Evolutionary conservation across 2,113 vertebrate species (phyloP).

Genomic region (Odontophorus gujanensis): DNA sequence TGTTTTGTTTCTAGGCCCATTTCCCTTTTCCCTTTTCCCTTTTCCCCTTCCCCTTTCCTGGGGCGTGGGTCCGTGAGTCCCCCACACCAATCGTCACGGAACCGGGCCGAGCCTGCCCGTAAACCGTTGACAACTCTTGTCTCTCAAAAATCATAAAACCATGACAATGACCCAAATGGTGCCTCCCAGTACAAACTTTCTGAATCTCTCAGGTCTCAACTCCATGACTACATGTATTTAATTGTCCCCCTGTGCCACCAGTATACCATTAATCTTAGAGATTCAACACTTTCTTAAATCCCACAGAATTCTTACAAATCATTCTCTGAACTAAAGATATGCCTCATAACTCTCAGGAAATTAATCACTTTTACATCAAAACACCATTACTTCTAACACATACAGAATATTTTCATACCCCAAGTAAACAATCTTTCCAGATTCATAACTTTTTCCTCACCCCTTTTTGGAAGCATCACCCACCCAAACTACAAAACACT

Average conservation of each 20-base stretch:
- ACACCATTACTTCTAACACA: background rate
- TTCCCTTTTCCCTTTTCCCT: too few species aligned
- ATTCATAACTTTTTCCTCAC: slow-evolving; percentile 29
- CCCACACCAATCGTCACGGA: too few species aligned
- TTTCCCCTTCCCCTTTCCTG: too few species aligned
- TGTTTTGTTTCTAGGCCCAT: too few species aligned
- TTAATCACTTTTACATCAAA: slow-evolving; percentile 37
- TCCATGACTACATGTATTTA: background rate
- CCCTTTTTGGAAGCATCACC: slow-evolving; percentile 13
- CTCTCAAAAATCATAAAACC: too few species aligned
- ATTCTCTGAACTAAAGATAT: background rate
- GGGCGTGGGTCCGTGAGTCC: too few species aligned
- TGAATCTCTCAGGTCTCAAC: background rate
- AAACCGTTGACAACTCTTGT: too few species aligned
- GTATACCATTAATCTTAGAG: slow-evolving; percentile 32
- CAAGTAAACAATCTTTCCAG: slow-evolving; percentile 21
- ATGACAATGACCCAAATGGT: background rate
- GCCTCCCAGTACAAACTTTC: background rate
- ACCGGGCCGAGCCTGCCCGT: too few species aligned
- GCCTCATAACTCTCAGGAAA: slow-evolving; percentile 4
- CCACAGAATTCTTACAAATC: background rate
- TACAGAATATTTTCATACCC: background rate
- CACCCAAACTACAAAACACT: background rate
- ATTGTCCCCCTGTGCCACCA: slow-evolving; percentile 9
- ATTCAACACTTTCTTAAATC: slow-evolving; percentile 14